Base-by-base conservation (phyloP, 2,797 vertebrate species). In the Helicolenus hilgendorfi region DNA sequence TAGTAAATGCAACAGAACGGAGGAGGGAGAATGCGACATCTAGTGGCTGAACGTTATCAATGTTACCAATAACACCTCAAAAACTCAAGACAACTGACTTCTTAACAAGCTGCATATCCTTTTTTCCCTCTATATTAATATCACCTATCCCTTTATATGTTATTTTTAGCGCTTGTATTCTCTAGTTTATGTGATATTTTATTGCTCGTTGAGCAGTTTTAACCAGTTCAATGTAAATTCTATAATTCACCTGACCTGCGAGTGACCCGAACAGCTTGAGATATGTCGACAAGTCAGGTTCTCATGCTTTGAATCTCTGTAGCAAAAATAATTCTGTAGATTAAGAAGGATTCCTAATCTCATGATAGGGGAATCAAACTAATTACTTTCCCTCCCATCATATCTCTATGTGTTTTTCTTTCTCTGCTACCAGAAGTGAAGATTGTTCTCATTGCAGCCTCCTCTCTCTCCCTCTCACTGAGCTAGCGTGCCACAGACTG, bases 271-370 rank as follows among this genome's bases (percentile, higher is more conserved):
- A 35, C 53, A 67, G 67, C 88, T 82, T 89, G 91, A 83, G 89
- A 90, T 88, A 63, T 22, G 7, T 72, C 11, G 3, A 65, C 55
- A 41, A 22, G 53, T 81, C 68, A 79, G 63, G 74, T 94, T 94
- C 89, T 84, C 92, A 92, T 88, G 87, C 78, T 79, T 87, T 49
- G 20, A 64, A 38, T 86, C 49, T 79, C 49, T 75, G 62, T 6
- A 33, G 41, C 38, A 65, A 83, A 41, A 71, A 87, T 69, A 59
- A 85, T 87, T 86, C 60, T 29, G 45, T 29, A 88, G 73, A 86
- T 88, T 91, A 89, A 62, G 59, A 81, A 62, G 72, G 56, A 92
- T 72, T 87, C 65, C 9, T 84, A 87, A 91, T 91, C 84, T 88
- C 45, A 45, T 62, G 70, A 83, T 76, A 76, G 55, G 45, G 86